phyloP scores from a whole-genome alignment of 1,140 invertebrate genomes.

The Protaetia brevitarsis region DNA sequence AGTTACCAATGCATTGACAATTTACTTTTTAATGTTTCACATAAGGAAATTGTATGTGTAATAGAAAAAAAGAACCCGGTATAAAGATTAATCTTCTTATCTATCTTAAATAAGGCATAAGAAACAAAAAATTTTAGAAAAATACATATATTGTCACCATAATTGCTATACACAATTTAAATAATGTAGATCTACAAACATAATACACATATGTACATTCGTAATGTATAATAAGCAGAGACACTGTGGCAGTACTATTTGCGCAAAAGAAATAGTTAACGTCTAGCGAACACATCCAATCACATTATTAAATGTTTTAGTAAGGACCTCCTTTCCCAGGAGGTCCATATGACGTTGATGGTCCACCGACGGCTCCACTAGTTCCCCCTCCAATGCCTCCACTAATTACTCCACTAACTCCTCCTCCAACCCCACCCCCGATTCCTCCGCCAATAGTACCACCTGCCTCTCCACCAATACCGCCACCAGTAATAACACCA shows the following conservation, averaged over 20 bases:
- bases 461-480: not conserved
- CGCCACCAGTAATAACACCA: constrained; percentile 37
- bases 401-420: not conserved
- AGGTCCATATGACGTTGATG: constrained; percentile 16
- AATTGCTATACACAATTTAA: constrained; percentile 7
- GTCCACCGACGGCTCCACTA: not conserved
- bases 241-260: not conserved
- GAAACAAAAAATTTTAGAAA: not conserved
- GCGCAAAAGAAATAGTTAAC: not conserved
- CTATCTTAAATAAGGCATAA: not conserved
- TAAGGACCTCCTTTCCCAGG: constrained; percentile 22
- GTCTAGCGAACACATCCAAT: constrained; percentile 11
- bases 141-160: constrained; percentile 22
- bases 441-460: not conserved
- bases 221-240: not conserved
- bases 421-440: not conserved
- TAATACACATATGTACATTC: not conserved
- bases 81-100: too few relatives aligned
- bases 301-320: not conserved
- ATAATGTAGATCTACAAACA: not conserved
- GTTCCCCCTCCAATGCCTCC: constrained; percentile 9
- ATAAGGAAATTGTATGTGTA: too few relatives aligned
- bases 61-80: too few relatives aligned
- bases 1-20: too few relatives aligned
- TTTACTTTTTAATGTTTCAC: too few relatives aligned